Evolutionary conservation across 2,113 vertebrate species (phyloP), one percentile per base, ranked within the genome.

Genomic region (Archilochus colubris): DNA sequence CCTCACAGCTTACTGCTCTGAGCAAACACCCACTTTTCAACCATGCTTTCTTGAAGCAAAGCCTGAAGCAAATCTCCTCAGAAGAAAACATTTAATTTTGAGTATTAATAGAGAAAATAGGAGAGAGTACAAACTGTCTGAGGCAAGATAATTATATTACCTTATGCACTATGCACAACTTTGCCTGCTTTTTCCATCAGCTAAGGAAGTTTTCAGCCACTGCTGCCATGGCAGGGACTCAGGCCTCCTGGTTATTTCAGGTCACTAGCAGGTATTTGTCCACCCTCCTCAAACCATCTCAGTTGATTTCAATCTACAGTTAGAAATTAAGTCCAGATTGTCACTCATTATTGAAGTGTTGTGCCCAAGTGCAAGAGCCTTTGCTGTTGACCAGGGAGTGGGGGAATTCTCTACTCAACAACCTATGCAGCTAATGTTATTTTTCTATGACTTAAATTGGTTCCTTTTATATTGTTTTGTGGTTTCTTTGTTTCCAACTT

Each of bases 151-250:
- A 89, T 89, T 92, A 54, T 68, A 51, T 57, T 97, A 66, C 57
- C 17, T 89, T 93, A 58, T 75, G 74, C 12, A 15, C 30, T 82
- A 19, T 16, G 4, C 84, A 63, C 31, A 9, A 38, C 66, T 91
- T 82, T 48, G 57, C 36, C 55, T 91, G 43, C 43, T 83, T 94
- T 90, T 91, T 86, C 87, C 30, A 48, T 92, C 59, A 89, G 55
- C n/a, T 25, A 18, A 33, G 33, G 33, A 33, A 14, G 16, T 58
- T 43, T 76, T 21, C 2, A 4, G 58, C 46, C 23, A 3, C 33
- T 79, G 43, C 22, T 82, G 64, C 27, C 17, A 5, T 24, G 88
- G 79, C 76, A 93, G 67, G 18, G 81, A 8, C 27, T 8, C 15
- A 28, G 31, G 50, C 28, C 28, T 91, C 5, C 57, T 76, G 66